Base-by-base conservation (phyloP, 1,140 invertebrate genomes). In the Papilio xuthus region DNA sequence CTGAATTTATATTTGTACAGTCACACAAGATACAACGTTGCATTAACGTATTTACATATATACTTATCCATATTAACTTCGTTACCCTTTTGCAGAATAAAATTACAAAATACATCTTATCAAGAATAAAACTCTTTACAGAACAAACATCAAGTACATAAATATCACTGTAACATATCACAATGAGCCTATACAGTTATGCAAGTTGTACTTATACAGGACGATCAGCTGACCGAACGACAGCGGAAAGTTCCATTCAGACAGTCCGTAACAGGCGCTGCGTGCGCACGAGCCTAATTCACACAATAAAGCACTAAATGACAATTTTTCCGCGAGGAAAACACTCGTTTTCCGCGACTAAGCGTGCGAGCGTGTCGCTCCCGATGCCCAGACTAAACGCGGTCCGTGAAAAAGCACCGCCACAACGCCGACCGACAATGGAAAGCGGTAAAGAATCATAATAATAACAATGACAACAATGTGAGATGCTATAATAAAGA, bases 391-490 rank as follows among this genome's bases (percentile, higher is more conserved):
- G 92, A 94, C 92, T 94, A 94, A 94, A 92, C 89, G 89, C 88
- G 89, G 88, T 79, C 88, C 89, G 89, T 94, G 92, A 93, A 93
- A 93, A 93, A 93, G 92, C 89, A 92, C 92, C 91, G 91, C 89
- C 91, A 88, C 90, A 93, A 92, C 90, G 92, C 86, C 87, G 89
- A 84, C 89, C 92, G 92, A 93, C 92, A 93, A 93, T 93, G 92
- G 90, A 93, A 93, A 93, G 92, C 92, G 91, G 91, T 91, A 93
- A 94, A 94, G 92, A 94, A 94, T 94, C 92, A 94, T 94, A 94
- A 94, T 93, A 94, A 94, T 94, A 94, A 94, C 92, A 93, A 93
- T 93, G 92, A 93, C 92, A 94, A 94, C 92, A 94, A 94, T 94
- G 92, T 94, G 91, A 93, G 92, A 94, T 94, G 91, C 89, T 92